phyloP scores from a whole-genome alignment of 1,140 invertebrate species.

The Saccostrea echinata region DNA sequence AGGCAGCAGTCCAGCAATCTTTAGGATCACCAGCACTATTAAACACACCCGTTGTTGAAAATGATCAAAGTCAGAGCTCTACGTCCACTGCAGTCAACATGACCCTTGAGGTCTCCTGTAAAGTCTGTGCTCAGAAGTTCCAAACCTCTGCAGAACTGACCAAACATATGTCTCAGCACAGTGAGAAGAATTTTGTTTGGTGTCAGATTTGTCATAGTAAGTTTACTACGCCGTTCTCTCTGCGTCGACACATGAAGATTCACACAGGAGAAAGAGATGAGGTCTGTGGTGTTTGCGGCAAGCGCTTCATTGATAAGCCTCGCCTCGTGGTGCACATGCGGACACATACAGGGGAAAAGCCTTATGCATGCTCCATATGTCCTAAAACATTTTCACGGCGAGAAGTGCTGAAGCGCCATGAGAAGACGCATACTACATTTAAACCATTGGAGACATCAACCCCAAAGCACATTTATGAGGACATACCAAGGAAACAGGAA shows the following conservation, averaged over 20 bases:
- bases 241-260: slow-evolving; percentile 84
- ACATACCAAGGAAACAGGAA: not conserved
- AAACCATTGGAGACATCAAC: not conserved
- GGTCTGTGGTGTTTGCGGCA: slow-evolving; percentile 76
- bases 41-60: not conserved
- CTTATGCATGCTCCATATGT: slow-evolving; percentile 63
- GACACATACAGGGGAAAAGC: slow-evolving; percentile 63
- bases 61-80: slow-evolving; percentile 8
- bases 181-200: slow-evolving; percentile 50
- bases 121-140: slow-evolving; percentile 17
- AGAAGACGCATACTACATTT: slow-evolving; percentile 2
- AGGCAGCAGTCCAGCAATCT: not conserved
- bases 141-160: slow-evolving; percentile 4
- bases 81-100: not conserved
- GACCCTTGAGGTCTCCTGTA: slow-evolving; percentile 11
- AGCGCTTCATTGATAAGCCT: slow-evolving; percentile 89
- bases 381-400: slow-evolving; percentile 84
- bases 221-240: slow-evolving; percentile 92
- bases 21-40: not conserved
- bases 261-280: slow-evolving; percentile 48
- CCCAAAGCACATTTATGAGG: not conserved
- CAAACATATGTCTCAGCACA: slow-evolving; percentile 83
- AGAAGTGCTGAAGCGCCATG: slow-evolving; percentile 17
- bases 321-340: slow-evolving; percentile 46
- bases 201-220: slow-evolving; percentile 78